Evolutionary conservation across 2,888 invertebrate genomes (phyloP).

Genomic region (Amiota minor): DNA sequence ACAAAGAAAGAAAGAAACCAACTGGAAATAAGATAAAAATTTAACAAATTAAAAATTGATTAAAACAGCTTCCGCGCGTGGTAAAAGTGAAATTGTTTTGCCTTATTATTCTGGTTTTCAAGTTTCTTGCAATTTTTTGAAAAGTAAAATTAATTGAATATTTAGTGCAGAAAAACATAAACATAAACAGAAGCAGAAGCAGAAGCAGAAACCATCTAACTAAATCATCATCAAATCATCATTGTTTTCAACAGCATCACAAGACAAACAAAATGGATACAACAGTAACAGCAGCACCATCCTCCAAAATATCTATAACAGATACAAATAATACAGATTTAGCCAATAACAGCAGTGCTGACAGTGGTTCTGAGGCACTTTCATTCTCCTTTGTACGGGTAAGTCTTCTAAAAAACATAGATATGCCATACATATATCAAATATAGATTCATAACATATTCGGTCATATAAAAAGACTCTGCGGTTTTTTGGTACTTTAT

Average conservation of each 20-base stretch:
- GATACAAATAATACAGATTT: slow-evolving; percentile 8
- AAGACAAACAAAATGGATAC: slow-evolving; percentile 41
- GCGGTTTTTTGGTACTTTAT: too few species aligned
- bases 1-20: slow-evolving; percentile 32
- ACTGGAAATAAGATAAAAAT: slow-evolving; percentile 44
- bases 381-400: slow-evolving; percentile 53
- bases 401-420: slow-evolving; percentile 33
- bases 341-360: slow-evolving; percentile 26
- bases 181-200: not conserved
- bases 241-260: not conserved
- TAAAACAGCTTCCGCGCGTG: slow-evolving; percentile 33
- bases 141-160: slow-evolving; percentile 32
- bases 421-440: not conserved
- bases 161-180: slow-evolving; percentile 29
- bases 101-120: slow-evolving; percentile 3
- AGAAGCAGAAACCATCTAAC: not conserved
- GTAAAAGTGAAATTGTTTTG: slow-evolving; percentile 32
- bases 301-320: not conserved
- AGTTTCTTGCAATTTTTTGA: slow-evolving; percentile 11
- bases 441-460: slow-evolving; percentile 5
- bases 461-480: too few species aligned
- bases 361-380: slow-evolving; percentile 43
- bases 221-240: too few species aligned
- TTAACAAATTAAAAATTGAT: slow-evolving; percentile 33
- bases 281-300: slow-evolving; percentile 30